These are phyloP conservation scores for Oscheius sp. DNA, from an alignment of 2,888 invertebrate species.

Conservation along the genomic window DNA sequence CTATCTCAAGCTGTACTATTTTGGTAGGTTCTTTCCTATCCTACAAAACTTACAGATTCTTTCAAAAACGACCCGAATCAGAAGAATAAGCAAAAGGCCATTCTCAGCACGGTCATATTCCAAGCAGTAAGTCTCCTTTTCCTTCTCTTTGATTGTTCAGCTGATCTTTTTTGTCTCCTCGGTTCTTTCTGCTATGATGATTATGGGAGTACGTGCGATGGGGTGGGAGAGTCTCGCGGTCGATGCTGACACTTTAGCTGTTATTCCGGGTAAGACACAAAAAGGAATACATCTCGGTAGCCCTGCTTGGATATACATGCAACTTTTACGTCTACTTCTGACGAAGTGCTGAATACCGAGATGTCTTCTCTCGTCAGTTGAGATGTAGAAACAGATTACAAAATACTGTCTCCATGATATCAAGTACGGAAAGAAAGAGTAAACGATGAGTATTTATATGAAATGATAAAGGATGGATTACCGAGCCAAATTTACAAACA, in stretches of 20 bases:
- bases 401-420: not conserved
- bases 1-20: slow-evolving; percentile 9
- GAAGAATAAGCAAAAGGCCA: slow-evolving; percentile 10
- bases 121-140: slow-evolving; percentile 15
- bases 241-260: slow-evolving; percentile 20
- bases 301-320: slow-evolving; percentile 46
- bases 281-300: slow-evolving; percentile 28
- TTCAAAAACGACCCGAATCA: slow-evolving; percentile 10
- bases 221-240: slow-evolving; percentile 13
- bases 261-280: slow-evolving; percentile 13
- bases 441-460: too few relatives aligned
- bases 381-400: too few relatives aligned
- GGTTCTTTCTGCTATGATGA: slow-evolving; percentile 13
- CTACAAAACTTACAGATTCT: not conserved
- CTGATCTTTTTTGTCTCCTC: slow-evolving; percentile 25
- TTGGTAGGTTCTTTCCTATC: slow-evolving; percentile 1
- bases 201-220: slow-evolving; percentile 1
- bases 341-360: slow-evolving; percentile 48
- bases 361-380: slow-evolving; percentile 71
- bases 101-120: slow-evolving; percentile 20
- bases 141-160: not conserved
- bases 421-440: too few relatives aligned
- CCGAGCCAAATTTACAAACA: too few relatives aligned
- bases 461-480: too few relatives aligned
- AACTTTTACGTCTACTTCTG: slow-evolving; percentile 55